A percentile compares a stretch with the other conserved stretches of the same genome.
Evolutionary conservation across 2,797 vertebrate species (phyloP).

Genomic region (Eulemur coronatus): DNA sequence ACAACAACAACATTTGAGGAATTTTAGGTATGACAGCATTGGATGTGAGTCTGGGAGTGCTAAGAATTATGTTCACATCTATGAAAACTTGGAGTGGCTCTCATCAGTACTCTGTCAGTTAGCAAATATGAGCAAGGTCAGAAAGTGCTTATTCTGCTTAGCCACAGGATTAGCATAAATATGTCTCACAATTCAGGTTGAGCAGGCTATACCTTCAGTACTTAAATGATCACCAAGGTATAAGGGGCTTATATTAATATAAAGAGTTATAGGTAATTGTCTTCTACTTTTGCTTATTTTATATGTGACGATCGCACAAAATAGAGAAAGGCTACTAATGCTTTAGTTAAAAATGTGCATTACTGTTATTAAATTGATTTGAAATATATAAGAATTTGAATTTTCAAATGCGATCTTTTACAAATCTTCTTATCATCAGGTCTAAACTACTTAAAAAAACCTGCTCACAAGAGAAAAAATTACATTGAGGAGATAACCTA

Average conservation of each 20-base stretch:
- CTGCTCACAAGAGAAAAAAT: neutral
- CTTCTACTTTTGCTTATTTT: neutral
- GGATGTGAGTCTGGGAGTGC: neutral
- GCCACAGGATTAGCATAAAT: neutral
- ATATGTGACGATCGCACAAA: neutral
- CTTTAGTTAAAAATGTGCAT: neutral
- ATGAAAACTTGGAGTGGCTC: neutral
- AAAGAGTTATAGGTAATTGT: neutral
- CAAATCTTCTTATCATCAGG: neutral
- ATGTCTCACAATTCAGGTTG: neutral
- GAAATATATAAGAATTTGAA: neutral
- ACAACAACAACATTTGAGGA: neutral
- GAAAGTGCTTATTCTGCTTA: neutral
- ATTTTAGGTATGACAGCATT: neutral
- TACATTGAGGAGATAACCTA: neutral
- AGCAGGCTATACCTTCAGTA: neutral
- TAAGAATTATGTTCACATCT: neutral
- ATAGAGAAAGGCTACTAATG: neutral
- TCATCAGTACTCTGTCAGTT: neutral
- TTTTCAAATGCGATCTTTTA: neutral
- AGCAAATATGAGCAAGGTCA: neutral
- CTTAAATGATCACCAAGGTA: neutral
- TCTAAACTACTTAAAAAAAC: neutral
- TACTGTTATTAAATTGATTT: neutral
- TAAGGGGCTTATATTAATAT: accelerated